Conservation (phyloP, 92 coral and sea anemone species). For the Pocillopora grandis region DNA sequence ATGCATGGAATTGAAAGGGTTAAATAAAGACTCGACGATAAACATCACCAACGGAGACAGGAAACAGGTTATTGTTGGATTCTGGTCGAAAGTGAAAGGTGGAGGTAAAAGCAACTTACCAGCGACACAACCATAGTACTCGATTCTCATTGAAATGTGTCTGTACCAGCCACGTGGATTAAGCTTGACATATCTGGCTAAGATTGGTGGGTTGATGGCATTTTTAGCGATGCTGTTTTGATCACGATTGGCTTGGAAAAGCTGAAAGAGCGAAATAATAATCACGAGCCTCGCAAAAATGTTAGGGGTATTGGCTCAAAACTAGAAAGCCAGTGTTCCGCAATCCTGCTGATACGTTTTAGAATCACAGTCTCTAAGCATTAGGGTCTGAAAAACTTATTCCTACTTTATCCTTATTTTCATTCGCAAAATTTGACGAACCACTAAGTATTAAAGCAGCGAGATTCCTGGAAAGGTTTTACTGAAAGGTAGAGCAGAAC, state of each 20-base stretch:
- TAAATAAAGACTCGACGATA: too few species aligned
- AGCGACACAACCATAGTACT: slow-evolving; percentile 61
- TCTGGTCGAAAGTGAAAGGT: neutral
- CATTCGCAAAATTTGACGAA: too few species aligned
- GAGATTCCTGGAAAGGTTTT: too few species aligned
- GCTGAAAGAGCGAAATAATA: slow-evolving; percentile 22
- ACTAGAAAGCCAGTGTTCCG: too few species aligned
- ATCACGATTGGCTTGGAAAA: slow-evolving; percentile 68
- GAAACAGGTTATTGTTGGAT: neutral
- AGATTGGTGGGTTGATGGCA: slow-evolving; percentile 57
- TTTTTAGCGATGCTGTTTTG: slow-evolving; percentile 53
- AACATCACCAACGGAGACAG: neutral
- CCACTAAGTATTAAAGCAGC: too few species aligned
- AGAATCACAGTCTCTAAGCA: too few species aligned
- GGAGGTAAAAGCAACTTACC: slow-evolving; percentile 1
- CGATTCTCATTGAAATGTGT: slow-evolving; percentile 60
- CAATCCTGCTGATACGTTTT: too few species aligned
- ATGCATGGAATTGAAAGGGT: too few species aligned
- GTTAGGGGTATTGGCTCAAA: too few species aligned
- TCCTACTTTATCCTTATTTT: too few species aligned
- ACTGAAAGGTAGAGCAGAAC: too few species aligned
- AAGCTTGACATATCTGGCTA: slow-evolving; percentile 56
- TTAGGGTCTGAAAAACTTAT: too few species aligned
- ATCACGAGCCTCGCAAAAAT: neutral
- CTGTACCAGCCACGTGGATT: slow-evolving; percentile 70